Evolutionary conservation across 2,797 vertebrate genomes (phyloP).

Genomic region (Thunnus albacares): DNA sequence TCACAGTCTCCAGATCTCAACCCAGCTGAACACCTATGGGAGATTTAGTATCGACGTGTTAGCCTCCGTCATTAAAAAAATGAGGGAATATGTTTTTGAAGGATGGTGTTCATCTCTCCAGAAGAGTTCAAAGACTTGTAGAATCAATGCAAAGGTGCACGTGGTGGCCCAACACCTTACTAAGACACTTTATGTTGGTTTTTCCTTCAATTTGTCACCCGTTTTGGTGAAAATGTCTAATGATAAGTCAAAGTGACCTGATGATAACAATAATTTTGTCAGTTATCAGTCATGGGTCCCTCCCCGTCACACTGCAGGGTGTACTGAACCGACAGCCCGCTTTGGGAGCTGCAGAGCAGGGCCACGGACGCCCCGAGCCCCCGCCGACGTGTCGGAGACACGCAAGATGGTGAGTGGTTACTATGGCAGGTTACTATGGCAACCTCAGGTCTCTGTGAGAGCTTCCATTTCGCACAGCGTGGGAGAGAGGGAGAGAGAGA

Average conservation of each 20-base stretch:
- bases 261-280: slow-evolving; percentile 1
- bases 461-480: slow-evolving; percentile 85
- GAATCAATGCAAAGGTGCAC: too few relatives aligned
- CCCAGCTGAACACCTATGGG: too few relatives aligned
- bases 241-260: slow-evolving; percentile 18
- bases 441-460: slow-evolving; percentile 84
- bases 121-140: too few relatives aligned
- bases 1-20: too few relatives aligned
- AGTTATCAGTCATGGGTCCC: slow-evolving; percentile 10
- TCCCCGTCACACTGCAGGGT: slow-evolving; percentile 23
- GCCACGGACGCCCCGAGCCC: slow-evolving; percentile 72
- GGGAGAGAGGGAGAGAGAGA: slow-evolving; percentile 70
- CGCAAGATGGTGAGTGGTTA: slow-evolving; percentile 85
- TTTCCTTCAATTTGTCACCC: too few relatives aligned
- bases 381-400: slow-evolving; percentile 73
- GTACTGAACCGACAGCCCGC: slow-evolving; percentile 47
- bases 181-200: too few relatives aligned
- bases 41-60: too few relatives aligned
- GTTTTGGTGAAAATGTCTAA: slow-evolving; percentile 6
- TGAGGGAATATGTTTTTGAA: too few relatives aligned
- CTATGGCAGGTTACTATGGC: slow-evolving; percentile 87
- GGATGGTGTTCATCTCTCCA: too few relatives aligned
- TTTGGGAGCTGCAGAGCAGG: slow-evolving; percentile 70
- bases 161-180: too few relatives aligned
- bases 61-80: too few relatives aligned